Conservation (phyloP, 2,113 vertebrate species). For the Coreoperca whiteheadi region DNA sequence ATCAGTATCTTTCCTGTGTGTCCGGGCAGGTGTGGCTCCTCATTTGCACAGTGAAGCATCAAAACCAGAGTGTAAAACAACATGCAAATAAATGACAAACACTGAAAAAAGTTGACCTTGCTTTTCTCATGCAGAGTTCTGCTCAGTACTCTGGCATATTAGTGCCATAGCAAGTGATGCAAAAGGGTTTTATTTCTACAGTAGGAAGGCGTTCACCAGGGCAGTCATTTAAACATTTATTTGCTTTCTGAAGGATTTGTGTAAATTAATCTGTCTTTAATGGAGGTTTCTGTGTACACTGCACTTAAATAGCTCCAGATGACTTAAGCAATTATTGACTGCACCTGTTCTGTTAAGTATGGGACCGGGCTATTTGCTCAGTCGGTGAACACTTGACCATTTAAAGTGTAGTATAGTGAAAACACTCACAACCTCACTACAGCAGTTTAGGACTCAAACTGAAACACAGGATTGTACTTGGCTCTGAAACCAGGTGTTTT, state of each 20-base stretch:
- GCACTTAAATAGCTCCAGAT: constrained; percentile 23
- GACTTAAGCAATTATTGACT: constrained; percentile 31
- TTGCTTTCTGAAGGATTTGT: constrained; percentile 5
- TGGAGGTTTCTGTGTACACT: constrained; percentile 50
- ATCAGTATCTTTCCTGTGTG: constrained; percentile 11
- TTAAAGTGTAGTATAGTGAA: background rate
- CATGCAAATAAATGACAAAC: constrained; percentile 63
- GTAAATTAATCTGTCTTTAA: constrained; percentile 47
- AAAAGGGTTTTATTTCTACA: background rate
- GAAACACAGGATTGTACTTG: constrained; percentile 2
- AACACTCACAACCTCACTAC: background rate
- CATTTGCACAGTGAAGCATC: constrained; percentile 61
- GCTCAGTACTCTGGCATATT: background rate
- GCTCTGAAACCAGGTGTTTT: constrained; percentile 71
- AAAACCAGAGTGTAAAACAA: constrained; percentile 22
- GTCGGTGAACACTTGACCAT: constrained; percentile 14
- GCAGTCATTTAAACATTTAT: background rate
- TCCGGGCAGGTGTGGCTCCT: constrained; percentile 23
- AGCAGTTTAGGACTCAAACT: background rate
- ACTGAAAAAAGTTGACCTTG: background rate
- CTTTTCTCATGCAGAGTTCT: background rate
- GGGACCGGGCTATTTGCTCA: constrained; percentile 39
- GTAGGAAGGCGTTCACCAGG: background rate
- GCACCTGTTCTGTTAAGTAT: constrained; percentile 46
- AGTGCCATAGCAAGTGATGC: background rate